Conservation (phyloP, 2,888 invertebrate genomes). For the Meteorus cinctellus region DNA sequence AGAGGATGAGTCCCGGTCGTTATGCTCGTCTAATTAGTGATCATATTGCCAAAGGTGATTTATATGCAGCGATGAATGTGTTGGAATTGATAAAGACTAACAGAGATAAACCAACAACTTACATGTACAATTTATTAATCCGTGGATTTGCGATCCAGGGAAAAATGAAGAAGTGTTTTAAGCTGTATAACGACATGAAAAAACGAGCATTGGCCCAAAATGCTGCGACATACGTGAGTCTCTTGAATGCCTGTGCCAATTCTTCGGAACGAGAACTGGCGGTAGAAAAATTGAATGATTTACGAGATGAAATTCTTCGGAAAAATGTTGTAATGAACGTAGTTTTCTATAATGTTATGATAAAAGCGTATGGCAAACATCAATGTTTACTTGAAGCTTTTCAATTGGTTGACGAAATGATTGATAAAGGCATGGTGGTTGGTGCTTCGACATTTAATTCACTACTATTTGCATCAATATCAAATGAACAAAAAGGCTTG, state of each 20-base stretch:
- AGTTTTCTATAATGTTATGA: slow-evolving; percentile 90
- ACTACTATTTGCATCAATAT: slow-evolving; percentile 88
- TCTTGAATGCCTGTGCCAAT: slow-evolving; percentile 92
- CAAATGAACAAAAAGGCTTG: slow-evolving; percentile 86
- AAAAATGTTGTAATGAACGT: slow-evolving; percentile 82
- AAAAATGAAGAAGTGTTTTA: slow-evolving; percentile 89
- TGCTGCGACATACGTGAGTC: slow-evolving; percentile 85
- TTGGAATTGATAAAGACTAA: slow-evolving; percentile 88
- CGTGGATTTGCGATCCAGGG: slow-evolving; percentile 88
- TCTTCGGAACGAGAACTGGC: slow-evolving; percentile 82
- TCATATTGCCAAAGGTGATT: slow-evolving; percentile 78
- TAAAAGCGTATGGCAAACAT: slow-evolving; percentile 92
- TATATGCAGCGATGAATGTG: slow-evolving; percentile 86
- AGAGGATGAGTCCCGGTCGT: slow-evolving; percentile 77
- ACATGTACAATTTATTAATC: slow-evolving; percentile 89
- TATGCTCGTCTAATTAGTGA: slow-evolving; percentile 84
- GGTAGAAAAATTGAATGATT: slow-evolving; percentile 79
- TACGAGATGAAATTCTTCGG: slow-evolving; percentile 82
- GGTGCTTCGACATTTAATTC: slow-evolving; percentile 84
- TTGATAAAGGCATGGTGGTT: slow-evolving; percentile 77
- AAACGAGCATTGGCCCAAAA: slow-evolving; percentile 81
- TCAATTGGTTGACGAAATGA: slow-evolving; percentile 89
- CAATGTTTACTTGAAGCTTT: slow-evolving; percentile 87
- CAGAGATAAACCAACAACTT: slow-evolving; percentile 84
- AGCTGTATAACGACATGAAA: slow-evolving; percentile 88